These are phyloP conservation scores for Anser brachyrhynchus DNA, from an alignment of 2,113 vertebrate genomes.

Conservation along the genomic window DNA sequence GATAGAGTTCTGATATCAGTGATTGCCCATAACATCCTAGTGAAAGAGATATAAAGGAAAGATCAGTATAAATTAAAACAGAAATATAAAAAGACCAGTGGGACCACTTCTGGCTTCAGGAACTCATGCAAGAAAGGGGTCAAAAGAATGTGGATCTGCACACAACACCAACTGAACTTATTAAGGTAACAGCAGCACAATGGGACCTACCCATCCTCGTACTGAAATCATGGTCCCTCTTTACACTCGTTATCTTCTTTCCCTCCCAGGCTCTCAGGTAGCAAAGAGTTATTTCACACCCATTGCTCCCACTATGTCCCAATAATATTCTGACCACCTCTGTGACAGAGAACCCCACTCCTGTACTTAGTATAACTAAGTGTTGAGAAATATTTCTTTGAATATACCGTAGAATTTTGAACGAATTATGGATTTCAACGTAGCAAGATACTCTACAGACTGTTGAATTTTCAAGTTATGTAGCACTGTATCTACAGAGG, in stretches of 20 bases:
- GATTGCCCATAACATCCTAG: neutral
- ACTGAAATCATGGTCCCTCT: neutral
- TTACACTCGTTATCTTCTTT: neutral
- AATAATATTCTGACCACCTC: neutral
- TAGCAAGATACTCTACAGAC: neutral
- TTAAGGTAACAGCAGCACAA: neutral
- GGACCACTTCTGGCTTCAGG: neutral
- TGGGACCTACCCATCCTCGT: neutral
- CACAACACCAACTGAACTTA: neutral
- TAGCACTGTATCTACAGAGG: neutral
- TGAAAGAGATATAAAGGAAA: neutral
- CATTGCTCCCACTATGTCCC: neutral
- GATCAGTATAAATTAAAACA: neutral
- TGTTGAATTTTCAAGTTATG: neutral
- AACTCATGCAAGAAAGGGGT: neutral
- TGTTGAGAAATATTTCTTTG: neutral
- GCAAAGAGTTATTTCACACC: neutral
- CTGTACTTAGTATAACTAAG: neutral
- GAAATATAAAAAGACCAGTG: neutral
- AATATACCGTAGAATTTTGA: neutral
- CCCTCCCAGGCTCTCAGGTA: neutral
- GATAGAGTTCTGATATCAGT: neutral
- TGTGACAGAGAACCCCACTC: neutral
- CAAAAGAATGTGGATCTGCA: neutral
- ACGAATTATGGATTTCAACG: conserved; percentile 14